Conservation (phyloP, 2,888 invertebrate genomes). For the Ophonus ardosiacus region DNA sequence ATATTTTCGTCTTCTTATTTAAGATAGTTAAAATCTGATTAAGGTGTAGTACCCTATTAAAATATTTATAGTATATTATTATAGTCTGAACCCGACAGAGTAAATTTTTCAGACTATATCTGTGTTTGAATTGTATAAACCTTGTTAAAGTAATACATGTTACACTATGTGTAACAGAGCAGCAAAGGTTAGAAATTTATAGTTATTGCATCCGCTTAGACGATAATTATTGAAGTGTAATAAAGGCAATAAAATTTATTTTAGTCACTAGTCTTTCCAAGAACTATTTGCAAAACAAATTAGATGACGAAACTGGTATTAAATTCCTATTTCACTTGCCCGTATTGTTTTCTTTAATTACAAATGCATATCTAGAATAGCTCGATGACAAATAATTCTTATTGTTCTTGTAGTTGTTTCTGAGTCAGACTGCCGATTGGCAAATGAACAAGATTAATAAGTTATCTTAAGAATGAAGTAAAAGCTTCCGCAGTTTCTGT, state of each 20-base stretch:
- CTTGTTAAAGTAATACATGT: background rate
- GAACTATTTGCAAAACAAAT: slow-evolving; percentile 35
- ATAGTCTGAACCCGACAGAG: too few species aligned
- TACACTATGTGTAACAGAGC: background rate
- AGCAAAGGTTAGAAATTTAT: background rate
- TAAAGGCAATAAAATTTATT: slow-evolving; percentile 21
- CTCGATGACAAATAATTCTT: background rate
- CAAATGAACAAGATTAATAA: background rate
- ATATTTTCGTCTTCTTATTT: too few species aligned
- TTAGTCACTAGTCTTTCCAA: slow-evolving; percentile 28
- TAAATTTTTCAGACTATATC: too few species aligned
- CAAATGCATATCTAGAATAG: background rate
- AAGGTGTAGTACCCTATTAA: too few species aligned
- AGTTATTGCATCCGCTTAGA: slow-evolving; percentile 17
- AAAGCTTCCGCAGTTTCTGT: background rate
- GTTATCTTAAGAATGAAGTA: background rate
- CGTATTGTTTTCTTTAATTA: slow-evolving; percentile 25
- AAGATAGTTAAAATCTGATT: too few species aligned
- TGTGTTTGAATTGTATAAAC: too few species aligned
- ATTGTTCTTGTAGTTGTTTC: background rate
- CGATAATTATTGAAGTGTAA: slow-evolving; percentile 21
- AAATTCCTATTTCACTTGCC: slow-evolving; percentile 17
- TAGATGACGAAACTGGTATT: slow-evolving; percentile 26
- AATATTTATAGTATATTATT: too few species aligned
- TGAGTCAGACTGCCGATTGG: background rate